phyloP scores from a whole-genome alignment of 2,797 vertebrate genomes.

The Sebastes dallii region DNA sequence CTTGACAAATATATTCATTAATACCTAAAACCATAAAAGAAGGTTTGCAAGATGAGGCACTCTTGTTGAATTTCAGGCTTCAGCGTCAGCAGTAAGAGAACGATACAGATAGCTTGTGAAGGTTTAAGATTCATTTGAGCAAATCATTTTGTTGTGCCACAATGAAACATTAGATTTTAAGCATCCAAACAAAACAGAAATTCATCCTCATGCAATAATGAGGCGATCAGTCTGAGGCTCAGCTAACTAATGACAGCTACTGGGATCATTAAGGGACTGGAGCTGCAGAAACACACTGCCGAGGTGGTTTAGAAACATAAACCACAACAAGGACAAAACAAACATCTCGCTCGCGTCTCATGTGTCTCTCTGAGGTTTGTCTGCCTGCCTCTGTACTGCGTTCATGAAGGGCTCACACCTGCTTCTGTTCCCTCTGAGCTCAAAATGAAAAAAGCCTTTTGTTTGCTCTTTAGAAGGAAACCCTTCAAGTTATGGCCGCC shows the following conservation, averaged over 20 bases:
- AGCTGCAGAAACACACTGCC: slow-evolving; percentile 26
- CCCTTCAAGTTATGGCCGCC: neutral
- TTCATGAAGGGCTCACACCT: slow-evolving; percentile 66
- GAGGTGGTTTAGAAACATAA: slow-evolving; percentile 69
- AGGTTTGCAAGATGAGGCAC: neutral
- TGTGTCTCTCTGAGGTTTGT: slow-evolving; percentile 84
- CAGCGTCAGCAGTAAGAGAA: neutral
- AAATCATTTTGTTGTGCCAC: neutral
- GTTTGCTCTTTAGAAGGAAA: slow-evolving; percentile 19
- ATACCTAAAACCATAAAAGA: neutral
- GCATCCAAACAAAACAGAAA: neutral
- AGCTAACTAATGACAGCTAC: slow-evolving; percentile 10
- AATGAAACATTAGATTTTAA: neutral
- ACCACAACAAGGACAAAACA: slow-evolving; percentile 87
- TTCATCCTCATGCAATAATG: neutral
- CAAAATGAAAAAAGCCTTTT: slow-evolving; percentile 46
- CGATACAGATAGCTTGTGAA: neutral
- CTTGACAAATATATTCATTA: neutral
- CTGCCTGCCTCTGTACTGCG: slow-evolving; percentile 68
- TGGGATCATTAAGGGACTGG: slow-evolving; percentile 24
- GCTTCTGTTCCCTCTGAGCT: slow-evolving; percentile 63
- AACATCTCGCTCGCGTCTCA: slow-evolving; percentile 80
- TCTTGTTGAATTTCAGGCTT: neutral
- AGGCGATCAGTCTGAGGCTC: neutral
- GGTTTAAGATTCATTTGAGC: neutral